These are phyloP conservation scores for Agonopterix alstromeriana DNA, from an alignment of 2,888 invertebrate genomes.

Conservation along the genomic window DNA sequence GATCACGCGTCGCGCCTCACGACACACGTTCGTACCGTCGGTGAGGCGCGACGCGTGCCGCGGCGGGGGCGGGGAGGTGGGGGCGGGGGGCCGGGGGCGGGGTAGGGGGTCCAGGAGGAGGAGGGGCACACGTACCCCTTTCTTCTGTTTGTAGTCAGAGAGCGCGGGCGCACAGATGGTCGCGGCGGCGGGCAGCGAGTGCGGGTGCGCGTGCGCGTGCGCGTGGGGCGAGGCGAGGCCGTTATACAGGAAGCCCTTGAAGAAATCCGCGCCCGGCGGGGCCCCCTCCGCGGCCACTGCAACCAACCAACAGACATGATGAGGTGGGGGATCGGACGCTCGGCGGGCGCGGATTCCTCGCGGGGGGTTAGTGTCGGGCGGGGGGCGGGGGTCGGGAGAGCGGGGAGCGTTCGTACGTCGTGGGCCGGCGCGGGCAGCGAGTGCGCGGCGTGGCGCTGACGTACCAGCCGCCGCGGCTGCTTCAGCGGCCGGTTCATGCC, in stretches of 20 bases:
- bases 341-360: constrained; percentile 33
- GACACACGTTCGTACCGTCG: too few relatives aligned
- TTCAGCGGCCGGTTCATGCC: constrained; percentile 98
- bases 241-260: constrained; percentile 90
- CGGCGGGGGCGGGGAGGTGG: neutral
- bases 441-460: constrained; percentile 74
- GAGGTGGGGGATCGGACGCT: constrained; percentile 17
- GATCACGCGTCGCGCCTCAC: neutral
- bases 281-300: constrained; percentile 90
- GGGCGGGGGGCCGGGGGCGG: neutral
- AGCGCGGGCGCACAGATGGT: constrained; percentile 40
- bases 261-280: constrained; percentile 90
- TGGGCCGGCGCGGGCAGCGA: constrained; percentile 49
- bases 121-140: constrained; percentile 63
- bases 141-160: constrained; percentile 73
- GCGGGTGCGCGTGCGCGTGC: constrained; percentile 26
- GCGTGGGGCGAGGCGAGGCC: constrained; percentile 64
- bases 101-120: constrained; percentile 21
- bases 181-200: constrained; percentile 31
- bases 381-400: constrained; percentile 28
- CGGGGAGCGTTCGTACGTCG: constrained; percentile 50
- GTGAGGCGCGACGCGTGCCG: neutral
- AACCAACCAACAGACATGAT: constrained; percentile 68
- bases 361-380: constrained; percentile 19
- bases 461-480: constrained; percentile 98